phyloP scores from a whole-genome alignment of 2,797 vertebrate genomes.

The Vultur gryphus region DNA sequence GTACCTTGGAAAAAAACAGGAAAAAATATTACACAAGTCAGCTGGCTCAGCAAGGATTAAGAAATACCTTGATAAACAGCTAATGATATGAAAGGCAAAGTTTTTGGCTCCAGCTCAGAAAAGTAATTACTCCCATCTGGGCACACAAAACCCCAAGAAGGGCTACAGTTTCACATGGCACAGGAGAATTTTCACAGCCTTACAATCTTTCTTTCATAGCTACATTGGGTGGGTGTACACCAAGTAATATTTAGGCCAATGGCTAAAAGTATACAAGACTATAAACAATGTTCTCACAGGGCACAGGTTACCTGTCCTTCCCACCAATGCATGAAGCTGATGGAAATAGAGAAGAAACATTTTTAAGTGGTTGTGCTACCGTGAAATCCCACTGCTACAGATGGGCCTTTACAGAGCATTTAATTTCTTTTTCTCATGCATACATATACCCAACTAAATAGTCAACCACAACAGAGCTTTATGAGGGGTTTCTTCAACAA shows the following conservation, averaged over 20 bases:
- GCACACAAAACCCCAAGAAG: background rate
- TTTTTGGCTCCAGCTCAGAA: constrained; percentile 41
- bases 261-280: background rate
- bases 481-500: background rate
- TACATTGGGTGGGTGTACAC: background rate
- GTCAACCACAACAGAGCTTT: background rate
- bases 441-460: background rate
- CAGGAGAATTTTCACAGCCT: constrained; percentile 18
- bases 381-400: background rate
- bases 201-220: background rate
- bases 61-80: constrained; percentile 69
- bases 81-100: constrained; percentile 60
- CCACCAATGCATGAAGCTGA: background rate
- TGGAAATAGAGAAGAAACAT: background rate
- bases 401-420: background rate
- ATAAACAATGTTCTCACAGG: background rate
- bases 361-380: background rate
- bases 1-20: background rate
- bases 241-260: background rate
- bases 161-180: constrained; percentile 40
- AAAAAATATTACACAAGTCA: constrained; percentile 52
- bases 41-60: constrained; percentile 62
- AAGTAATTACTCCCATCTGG: constrained; percentile 66
- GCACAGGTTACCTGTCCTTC: background rate
- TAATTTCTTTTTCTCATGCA: background rate